Conservation (phyloP, 2,797 vertebrate species). For the Dicrostonyx torquatus region DNA sequence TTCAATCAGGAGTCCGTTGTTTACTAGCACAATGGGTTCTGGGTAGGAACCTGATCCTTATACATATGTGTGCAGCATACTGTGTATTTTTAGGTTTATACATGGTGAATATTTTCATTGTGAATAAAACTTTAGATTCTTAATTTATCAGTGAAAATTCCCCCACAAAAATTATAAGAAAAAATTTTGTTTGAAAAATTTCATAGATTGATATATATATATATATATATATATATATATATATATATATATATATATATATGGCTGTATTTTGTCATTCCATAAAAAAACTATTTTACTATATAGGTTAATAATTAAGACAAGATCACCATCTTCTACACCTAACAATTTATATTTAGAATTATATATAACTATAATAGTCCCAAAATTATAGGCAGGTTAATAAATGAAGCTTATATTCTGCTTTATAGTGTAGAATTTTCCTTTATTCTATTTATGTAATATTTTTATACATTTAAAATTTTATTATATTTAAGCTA, state of each 20-base stretch:
- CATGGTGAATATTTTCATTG: not conserved
- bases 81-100: not conserved
- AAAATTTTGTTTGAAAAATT: conserved; percentile 28
- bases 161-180: not conserved
- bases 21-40: not conserved
- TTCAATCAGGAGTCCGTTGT: not conserved
- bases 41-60: not conserved
- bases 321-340: not conserved
- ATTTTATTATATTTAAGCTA: not conserved
- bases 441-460: not conserved
- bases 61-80: not conserved
- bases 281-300: conserved; percentile 23
- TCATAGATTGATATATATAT: not conserved
- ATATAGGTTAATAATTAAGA: not conserved
- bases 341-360: not conserved
- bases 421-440: not conserved
- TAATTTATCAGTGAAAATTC: not conserved
- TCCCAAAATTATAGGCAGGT: conserved; percentile 16
- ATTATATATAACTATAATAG: not conserved
- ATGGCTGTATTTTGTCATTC: not conserved
- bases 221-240: not conserved
- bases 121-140: conserved; percentile 2
- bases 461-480: not conserved
- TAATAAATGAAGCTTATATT: not conserved
- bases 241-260: not conserved